Conservation (phyloP, 2,113 vertebrate species). For the Tenrec ecaudatus region DNA sequence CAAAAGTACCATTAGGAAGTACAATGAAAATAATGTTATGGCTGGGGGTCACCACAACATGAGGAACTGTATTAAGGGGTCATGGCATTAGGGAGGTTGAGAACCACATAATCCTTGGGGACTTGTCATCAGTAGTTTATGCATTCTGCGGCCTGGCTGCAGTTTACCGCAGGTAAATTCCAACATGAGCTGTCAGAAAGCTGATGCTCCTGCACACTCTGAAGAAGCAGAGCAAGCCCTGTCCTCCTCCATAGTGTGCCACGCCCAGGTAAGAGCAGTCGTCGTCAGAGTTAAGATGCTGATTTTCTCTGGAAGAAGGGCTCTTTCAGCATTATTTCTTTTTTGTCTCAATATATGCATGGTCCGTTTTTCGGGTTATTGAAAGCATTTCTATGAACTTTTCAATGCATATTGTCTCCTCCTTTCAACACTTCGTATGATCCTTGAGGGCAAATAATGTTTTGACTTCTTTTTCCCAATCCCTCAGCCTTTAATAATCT, state of each 20-base stretch:
- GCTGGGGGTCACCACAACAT: too few relatives aligned
- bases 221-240: not conserved
- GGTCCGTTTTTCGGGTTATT: conserved; percentile 25
- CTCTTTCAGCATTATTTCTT: not conserved
- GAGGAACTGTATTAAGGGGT: too few relatives aligned
- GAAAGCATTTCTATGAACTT: not conserved
- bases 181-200: not conserved
- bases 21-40: too few relatives aligned
- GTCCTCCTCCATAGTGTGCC: not conserved
- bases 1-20: too few relatives aligned
- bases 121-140: not conserved
- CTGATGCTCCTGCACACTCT: rapidly evolving
- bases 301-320: not conserved
- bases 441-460: conserved; percentile 21
- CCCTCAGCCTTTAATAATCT: conserved; percentile 61
- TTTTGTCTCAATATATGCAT: not conserved
- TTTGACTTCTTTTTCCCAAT: conserved; percentile 57
- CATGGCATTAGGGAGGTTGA: too few relatives aligned
- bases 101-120: not conserved
- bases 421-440: not conserved
- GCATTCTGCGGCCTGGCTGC: not conserved
- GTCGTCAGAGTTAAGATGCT: not conserved
- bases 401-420: conserved; percentile 28
- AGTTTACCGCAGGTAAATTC: not conserved
- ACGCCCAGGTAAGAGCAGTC: not conserved